Base-by-base conservation (phyloP, 2,797 vertebrate species). In the Leptatherina wallacei region DNA sequence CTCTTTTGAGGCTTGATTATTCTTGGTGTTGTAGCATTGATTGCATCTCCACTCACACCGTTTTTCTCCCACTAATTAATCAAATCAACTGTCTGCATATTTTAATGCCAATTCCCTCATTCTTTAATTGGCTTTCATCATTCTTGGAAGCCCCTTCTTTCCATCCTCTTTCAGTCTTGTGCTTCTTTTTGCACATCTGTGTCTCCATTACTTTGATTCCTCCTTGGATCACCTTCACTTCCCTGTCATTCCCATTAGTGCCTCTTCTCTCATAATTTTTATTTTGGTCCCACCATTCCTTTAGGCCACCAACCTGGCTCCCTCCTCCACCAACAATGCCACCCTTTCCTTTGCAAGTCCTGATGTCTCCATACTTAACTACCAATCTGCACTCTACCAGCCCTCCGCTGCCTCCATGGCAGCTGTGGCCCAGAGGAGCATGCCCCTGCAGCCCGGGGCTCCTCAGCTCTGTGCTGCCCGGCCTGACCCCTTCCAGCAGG, bases 401-500 rank as follows among this genome's bases (percentile, higher is more conserved):
- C 96, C 98, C 91, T 96, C 98, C 85, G 96, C 96, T 66, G 96
- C 97, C 24, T 96, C 97, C 93, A 97, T 99, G 97, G 97, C 97
- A 75, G 96, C 97, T 16, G 96, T 99, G 92, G 96, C 97, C 93
- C 98, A 98, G 91, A 95, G 98, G 94, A 97, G 95, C 90, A 96
- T 99, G 96, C 96, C 98, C 77, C 93, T 99, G 87, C 98, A 98
- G 95, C 95, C 97, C 0, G 96, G 95, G 74, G 94, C 96, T 6
- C 95, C 98, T 66, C 97, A 98, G 94, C 96, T 99, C 85, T 99
- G 98, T 72, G 95, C 97, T 35, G 92, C 95, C 86, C 96, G 98
- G 65, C 96, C 98, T 0, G 98, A 99, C 94, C 98, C 98, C 93
- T 97, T 99, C 95, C 98, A 99, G 95, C 98, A 99, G 95, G 98